These are phyloP conservation scores for Paratrypauchen microcephalus DNA, from an alignment of 2,797 vertebrate species.

Conservation along the genomic window DNA sequence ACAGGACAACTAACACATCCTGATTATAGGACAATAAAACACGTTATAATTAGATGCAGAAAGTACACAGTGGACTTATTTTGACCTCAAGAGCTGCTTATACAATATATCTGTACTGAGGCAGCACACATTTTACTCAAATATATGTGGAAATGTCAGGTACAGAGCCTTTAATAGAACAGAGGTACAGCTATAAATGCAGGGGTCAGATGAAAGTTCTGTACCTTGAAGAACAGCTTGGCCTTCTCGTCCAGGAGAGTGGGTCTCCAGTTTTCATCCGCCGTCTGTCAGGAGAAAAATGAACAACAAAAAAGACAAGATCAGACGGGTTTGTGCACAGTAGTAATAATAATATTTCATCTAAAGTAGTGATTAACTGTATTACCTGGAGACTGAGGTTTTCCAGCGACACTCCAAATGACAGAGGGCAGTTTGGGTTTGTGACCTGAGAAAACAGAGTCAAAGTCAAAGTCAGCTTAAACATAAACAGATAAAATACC, in stretches of 20 bases:
- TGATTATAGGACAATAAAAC: too few species aligned
- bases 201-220: background rate
- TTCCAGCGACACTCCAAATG: constrained; percentile 94
- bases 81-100: too few species aligned
- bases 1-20: too few species aligned
- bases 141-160: too few species aligned
- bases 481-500: background rate
- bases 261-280: constrained; percentile 91
- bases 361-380: background rate
- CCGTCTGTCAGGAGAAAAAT: constrained; percentile 78
- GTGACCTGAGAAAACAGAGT: constrained; percentile 82
- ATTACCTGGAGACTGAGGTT: constrained; percentile 97
- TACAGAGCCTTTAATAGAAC: too few species aligned
- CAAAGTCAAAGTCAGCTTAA: background rate
- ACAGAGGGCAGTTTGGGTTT: constrained; percentile 87
- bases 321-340: background rate
- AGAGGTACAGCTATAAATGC: too few species aligned
- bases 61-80: too few species aligned
- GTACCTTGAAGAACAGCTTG: constrained; percentile 94
- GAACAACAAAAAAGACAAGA: background rate
- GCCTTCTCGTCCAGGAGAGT: constrained; percentile 91
- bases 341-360: background rate
- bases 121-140: too few species aligned
- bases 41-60: too few species aligned
- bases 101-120: too few species aligned